Base-by-base conservation (phyloP, 2,888 invertebrate genomes). In the Callyntrura sp. region DNA sequence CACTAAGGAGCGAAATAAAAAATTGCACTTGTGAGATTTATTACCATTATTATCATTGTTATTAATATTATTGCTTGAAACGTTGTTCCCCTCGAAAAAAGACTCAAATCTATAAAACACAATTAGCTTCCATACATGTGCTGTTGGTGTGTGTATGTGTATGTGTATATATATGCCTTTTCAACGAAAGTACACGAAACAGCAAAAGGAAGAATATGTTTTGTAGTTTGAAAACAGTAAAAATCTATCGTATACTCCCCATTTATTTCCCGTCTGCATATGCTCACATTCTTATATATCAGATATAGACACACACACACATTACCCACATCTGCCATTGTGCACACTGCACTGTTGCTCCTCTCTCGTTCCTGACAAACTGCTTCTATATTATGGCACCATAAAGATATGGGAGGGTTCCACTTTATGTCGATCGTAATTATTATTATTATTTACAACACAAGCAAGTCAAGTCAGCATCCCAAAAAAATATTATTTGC, bases 381-480 rank as follows among this genome's bases (percentile, higher is more conserved):
- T 76, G 57, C 78, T 78, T 57, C 76, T 62, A 81, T 51, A 79
- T 79, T 79, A 81, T 70, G 25, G 81, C 51, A 87, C 79, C 81
- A 82, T 89, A 81, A 82, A 90, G 81, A 85, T 68, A 85, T 85
- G 90, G 90, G 90, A 90, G 85, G 85, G 65, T 79, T 85, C 55
- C 51, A 51, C 89, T 89, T 70, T 79, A 85, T 81, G 90, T 90
- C 90, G 85, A 85, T 85, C 81, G 81, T 90, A 90, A 90, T 90
- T 85, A 90, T 73, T 90, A 73, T 81, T 90, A 85, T 90, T 78
- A 57, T 78, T 85, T 90, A 90, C 90, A 78, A 78, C 55, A 57
- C 78, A 62, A 82, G 82, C 70, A 76, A 76, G 43, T 73, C 45
- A 73, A 48, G 82, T 23, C 0, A 83, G 82, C 68, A 83, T 65